Percentiles rank a stretch among this genome's conserved stretches.
Evolutionary conservation across 2,113 vertebrate species (phyloP).

Genomic region (Hemicordylus capensis): DNA sequence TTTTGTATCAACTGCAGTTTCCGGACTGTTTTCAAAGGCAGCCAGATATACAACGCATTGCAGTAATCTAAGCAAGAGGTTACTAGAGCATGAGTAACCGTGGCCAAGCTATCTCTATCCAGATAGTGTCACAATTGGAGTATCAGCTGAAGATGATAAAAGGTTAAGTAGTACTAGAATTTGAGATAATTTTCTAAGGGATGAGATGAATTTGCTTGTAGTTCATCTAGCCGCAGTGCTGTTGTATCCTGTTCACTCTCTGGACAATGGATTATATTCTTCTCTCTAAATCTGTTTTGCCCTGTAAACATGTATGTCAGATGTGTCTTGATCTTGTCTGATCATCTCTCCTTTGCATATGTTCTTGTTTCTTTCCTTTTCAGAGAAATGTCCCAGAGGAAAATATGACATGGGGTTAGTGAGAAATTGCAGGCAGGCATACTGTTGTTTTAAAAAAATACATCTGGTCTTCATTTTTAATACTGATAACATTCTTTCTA

Average conservation of each 20-base stretch:
- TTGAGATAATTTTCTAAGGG: background rate
- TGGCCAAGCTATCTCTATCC: too few relatives aligned
- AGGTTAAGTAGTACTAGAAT: background rate
- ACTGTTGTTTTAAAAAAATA: background rate
- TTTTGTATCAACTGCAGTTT: too few relatives aligned
- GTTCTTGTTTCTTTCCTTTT: background rate
- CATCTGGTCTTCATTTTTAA: background rate
- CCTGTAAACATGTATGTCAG: background rate
- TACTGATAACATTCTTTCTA: background rate
- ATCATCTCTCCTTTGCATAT: background rate
- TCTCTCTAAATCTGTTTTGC: background rate
- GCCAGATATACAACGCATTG: too few relatives aligned
- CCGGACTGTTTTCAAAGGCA: too few relatives aligned
- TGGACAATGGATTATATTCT: background rate
- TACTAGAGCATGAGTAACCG: too few relatives aligned
- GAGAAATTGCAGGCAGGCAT: background rate
- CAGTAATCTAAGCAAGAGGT: too few relatives aligned
- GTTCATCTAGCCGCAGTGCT: background rate
- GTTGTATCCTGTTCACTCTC: background rate
- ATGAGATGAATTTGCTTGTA: too few relatives aligned
- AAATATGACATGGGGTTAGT: background rate
- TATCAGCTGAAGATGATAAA: too few relatives aligned
- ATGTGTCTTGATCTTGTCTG: background rate
- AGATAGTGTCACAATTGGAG: too few relatives aligned
- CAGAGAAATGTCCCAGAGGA: fast-evolving